phyloP scores from a whole-genome alignment of 2,888 invertebrate genomes.

The Limnephilus auricula region DNA sequence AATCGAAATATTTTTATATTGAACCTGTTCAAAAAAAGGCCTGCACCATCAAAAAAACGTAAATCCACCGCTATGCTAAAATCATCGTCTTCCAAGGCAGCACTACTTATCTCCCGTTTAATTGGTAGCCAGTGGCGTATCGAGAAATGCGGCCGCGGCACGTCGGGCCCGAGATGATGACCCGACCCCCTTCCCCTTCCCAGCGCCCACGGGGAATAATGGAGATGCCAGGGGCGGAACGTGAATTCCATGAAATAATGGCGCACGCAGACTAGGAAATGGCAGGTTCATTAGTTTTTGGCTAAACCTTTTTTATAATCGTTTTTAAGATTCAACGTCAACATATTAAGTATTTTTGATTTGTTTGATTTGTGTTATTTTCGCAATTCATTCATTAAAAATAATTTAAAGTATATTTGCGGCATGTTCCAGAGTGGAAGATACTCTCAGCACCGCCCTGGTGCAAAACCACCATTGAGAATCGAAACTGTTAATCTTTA shows the following conservation, averaged over 20 bases:
- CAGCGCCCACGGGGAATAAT: slow-evolving; percentile 11
- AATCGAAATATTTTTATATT: background rate
- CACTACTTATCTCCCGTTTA: background rate
- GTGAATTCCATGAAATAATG: slow-evolving; percentile 18
- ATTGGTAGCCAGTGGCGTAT: slow-evolving; percentile 7
- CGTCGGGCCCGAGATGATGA: slow-evolving; percentile 35
- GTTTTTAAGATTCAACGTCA: background rate
- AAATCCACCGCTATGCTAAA: background rate
- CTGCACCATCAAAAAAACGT: background rate
- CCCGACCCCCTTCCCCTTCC: background rate
- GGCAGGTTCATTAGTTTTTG: background rate
- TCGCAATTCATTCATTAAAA: too few species aligned
- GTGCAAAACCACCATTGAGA: too few species aligned
- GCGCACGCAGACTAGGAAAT: background rate
- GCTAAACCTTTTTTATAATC: background rate
- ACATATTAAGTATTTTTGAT: too few species aligned
- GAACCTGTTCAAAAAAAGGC: background rate
- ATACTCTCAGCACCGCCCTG: too few species aligned
- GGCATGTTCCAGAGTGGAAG: too few species aligned
- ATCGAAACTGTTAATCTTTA: too few species aligned
- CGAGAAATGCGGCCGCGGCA: slow-evolving; percentile 13
- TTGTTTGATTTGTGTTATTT: too few species aligned
- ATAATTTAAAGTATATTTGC: too few species aligned
- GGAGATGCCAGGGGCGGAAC: slow-evolving; percentile 34
- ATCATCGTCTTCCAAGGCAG: background rate